These are phyloP conservation scores for Pristionchus pacificus DNA, from an alignment of 1,140 invertebrate genomes.

Conservation along the genomic window DNA sequence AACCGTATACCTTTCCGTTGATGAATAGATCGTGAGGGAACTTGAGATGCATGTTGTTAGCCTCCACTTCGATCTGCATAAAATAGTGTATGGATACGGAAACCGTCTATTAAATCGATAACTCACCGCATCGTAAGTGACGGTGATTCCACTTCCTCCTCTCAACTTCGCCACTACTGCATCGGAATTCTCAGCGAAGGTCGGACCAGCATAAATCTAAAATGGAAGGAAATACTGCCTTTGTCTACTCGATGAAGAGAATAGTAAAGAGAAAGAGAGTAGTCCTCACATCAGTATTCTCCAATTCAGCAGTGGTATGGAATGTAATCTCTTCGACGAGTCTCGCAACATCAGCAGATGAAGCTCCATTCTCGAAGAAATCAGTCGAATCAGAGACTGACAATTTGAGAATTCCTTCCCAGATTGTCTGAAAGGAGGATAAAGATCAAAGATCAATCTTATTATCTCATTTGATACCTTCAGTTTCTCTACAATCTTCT, in stretches of 20 bases:
- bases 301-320: constrained; percentile 70
- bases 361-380: constrained; percentile 84
- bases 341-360: constrained; percentile 85
- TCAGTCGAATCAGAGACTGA: constrained; percentile 74
- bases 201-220: constrained; percentile 76
- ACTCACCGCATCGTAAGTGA: constrained; percentile 53
- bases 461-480: no score
- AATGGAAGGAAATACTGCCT: no score
- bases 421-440: constrained; percentile 66
- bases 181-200: constrained; percentile 75
- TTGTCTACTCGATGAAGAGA: no score
- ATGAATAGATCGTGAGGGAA: constrained; percentile 85
- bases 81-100: not conserved
- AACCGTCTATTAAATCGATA: not conserved
- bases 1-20: constrained; percentile 73
- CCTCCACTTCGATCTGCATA: constrained; percentile 61
- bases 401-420: constrained; percentile 77
- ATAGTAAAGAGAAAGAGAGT: no score
- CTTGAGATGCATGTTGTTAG: constrained; percentile 77
- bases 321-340: constrained; percentile 85
- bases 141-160: constrained; percentile 60
- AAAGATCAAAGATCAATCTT: not conserved
- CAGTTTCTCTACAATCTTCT: constrained; percentile 64
- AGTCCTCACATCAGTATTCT: constrained; percentile 74
- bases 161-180: constrained; percentile 68